Evolutionary conservation across 2,113 vertebrate species (phyloP), one percentile per base, ranked within the genome.

Genomic region (Semnornis frantzii): DNA sequence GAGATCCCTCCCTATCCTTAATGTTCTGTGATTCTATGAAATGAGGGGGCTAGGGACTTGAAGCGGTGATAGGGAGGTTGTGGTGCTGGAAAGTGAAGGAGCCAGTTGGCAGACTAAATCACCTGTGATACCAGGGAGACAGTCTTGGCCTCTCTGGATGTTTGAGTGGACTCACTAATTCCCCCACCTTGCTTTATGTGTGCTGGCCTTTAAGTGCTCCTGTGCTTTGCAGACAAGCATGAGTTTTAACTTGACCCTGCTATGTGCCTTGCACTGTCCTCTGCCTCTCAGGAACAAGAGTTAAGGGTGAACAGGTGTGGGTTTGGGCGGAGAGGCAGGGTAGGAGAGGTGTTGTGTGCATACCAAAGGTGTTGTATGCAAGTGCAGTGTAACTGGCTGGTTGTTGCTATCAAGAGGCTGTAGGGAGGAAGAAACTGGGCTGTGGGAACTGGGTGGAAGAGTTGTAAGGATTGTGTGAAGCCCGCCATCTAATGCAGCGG

Each of bases 321-420:
- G 27, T 34, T 68, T 59, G 54, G 25, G 8, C 72, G 21, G n/a
- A 66, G 64, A 54, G 15, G 8, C 50, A 68, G 39, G 15, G 24
- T 0, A 0, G 52, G 7, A 30, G 17, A 12, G 23, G 44, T 21
- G 16, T 4, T 63, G 9, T 1, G 0, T 57, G 55, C 34, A 5
- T 64, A 48, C 11, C 0, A 0, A 50, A 48, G 55, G 12, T 87
- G 46, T 52, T 81, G n/a, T 31, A 81, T 25, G 11, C 1, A 9
- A 54, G 50, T 25, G 4, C 39, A 23, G 14, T 20, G 48, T n/a
- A 50, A 21, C 44, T 46, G 14, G 30, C 23, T 62, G 9, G 34
- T 39, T n/a, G 30, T 34, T 82, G 70, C 42, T 81, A 10, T n/a
- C 0, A 2, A 57, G 63, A 50, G 20, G 17, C 73, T 58, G 77